A percentile compares a stretch with the other conserved stretches of the same genome.
Conservation (phyloP, 2,888 invertebrate genomes). For the Plutella xylostella region DNA sequence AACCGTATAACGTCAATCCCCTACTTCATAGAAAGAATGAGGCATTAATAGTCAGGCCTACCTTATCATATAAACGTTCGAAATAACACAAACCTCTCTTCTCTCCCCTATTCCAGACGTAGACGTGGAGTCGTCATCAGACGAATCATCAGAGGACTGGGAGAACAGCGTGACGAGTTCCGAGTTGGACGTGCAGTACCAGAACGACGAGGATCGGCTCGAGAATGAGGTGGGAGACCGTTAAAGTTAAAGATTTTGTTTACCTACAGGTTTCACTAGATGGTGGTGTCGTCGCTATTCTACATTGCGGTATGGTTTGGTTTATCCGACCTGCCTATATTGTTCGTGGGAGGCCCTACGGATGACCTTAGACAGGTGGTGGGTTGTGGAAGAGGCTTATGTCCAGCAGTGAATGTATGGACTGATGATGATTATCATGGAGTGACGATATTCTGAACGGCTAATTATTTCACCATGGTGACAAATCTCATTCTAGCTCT, state of each 20-base stretch:
- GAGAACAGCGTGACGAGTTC: slow-evolving; percentile 72
- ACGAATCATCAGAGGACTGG: slow-evolving; percentile 69
- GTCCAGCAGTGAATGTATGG: background rate
- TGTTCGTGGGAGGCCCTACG: too few species aligned
- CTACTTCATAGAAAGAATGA: too few species aligned
- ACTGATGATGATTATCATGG: too few species aligned
- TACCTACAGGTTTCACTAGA: background rate
- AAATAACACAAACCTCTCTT: background rate
- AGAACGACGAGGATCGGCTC: slow-evolving; percentile 64
- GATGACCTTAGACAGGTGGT: too few species aligned
- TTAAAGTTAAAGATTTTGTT: too few species aligned
- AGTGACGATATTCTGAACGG: too few species aligned
- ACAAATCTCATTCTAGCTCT: too few species aligned
- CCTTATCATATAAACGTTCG: too few species aligned
- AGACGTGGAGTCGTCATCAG: slow-evolving; percentile 49
- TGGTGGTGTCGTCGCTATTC: background rate
- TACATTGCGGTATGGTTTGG: background rate
- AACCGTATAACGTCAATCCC: too few species aligned
- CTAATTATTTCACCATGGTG: too few species aligned
- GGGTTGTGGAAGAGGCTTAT: background rate
- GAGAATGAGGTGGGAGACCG: slow-evolving; percentile 67
- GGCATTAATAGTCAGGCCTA: too few species aligned
- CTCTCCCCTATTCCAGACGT: slow-evolving; percentile 27
- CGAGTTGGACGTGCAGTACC: slow-evolving; percentile 71
- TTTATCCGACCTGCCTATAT: background rate